Evolutionary conservation across 1,140 invertebrate species (phyloP).

Genomic region (Pantala flavescens): DNA sequence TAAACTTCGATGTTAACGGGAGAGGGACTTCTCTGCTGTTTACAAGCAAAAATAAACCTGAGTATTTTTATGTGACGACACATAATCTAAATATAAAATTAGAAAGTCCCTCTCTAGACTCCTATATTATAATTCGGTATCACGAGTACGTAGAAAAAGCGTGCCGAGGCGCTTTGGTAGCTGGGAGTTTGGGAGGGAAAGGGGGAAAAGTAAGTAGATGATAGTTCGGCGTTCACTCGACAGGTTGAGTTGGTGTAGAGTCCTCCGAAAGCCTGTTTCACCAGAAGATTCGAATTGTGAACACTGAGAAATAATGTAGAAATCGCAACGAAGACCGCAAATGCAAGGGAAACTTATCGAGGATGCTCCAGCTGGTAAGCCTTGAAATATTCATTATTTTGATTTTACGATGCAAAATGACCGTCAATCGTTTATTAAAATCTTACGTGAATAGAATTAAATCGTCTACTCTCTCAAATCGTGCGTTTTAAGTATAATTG

Average conservation of each 20-base stretch:
- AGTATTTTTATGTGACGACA: neutral
- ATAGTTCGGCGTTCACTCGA: neutral
- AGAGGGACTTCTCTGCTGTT: neutral
- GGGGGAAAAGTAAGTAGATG: neutral
- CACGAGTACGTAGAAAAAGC: neutral
- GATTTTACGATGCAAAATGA: too few relatives aligned
- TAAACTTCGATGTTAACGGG: neutral
- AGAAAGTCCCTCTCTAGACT: neutral
- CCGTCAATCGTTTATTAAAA: too few relatives aligned
- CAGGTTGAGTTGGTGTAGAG: neutral
- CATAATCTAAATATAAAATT: conserved; percentile 3
- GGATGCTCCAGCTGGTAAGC: too few relatives aligned
- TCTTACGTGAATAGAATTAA: too few relatives aligned
- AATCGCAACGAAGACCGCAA: too few relatives aligned
- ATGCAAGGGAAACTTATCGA: too few relatives aligned
- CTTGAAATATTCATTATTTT: too few relatives aligned
- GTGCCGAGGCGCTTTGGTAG: neutral
- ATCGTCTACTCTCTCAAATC: too few relatives aligned
- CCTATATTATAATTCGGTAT: neutral
- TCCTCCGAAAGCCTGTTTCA: neutral
- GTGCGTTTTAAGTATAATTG: too few relatives aligned
- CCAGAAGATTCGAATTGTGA: too few relatives aligned
- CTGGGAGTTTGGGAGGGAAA: neutral
- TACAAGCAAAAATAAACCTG: neutral
- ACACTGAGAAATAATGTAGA: too few relatives aligned